Evolutionary conservation across 1,140 invertebrate genomes (phyloP).

Genomic region (Sitodiplosis mosellana): DNA sequence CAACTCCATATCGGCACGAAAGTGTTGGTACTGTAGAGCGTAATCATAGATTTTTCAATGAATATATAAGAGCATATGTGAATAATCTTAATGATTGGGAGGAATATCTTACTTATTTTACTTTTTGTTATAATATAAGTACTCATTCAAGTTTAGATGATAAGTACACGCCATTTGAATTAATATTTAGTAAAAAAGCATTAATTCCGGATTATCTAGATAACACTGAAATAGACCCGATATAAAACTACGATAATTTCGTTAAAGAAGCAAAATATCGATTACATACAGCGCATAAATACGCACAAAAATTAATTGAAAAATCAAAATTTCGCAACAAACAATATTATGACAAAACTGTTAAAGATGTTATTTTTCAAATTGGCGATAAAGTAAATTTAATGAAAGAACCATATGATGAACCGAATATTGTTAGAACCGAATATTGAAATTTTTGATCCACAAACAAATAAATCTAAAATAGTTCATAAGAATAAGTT

Average conservation of each 20-base stretch:
- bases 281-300: slow-evolving; percentile 3
- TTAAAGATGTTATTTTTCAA: not conserved
- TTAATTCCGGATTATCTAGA: not conserved
- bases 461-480: not conserved
- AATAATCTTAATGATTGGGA: slow-evolving; percentile 8
- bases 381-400: not conserved
- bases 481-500: not conserved
- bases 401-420: not conserved
- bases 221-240: slow-evolving; percentile 3
- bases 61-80: slow-evolving; percentile 2
- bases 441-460: not conserved
- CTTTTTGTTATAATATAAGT: slow-evolving; percentile 10
- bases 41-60: not conserved
- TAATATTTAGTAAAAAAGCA: slow-evolving; percentile 6
- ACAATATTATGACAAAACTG: not conserved
- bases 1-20: slow-evolving; percentile 8
- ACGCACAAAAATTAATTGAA: not conserved
- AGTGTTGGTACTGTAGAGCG: slow-evolving; percentile 2
- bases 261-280: slow-evolving; percentile 6
- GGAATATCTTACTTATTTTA: slow-evolving; percentile 7
- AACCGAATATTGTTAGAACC: not conserved
- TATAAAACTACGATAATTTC: slow-evolving; percentile 7
- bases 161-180: slow-evolving; percentile 9
- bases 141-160: slow-evolving; percentile 5
- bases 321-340: not conserved